Evolutionary conservation across 2,888 invertebrate genomes (phyloP).

Genomic region (Spialia ferax): DNA sequence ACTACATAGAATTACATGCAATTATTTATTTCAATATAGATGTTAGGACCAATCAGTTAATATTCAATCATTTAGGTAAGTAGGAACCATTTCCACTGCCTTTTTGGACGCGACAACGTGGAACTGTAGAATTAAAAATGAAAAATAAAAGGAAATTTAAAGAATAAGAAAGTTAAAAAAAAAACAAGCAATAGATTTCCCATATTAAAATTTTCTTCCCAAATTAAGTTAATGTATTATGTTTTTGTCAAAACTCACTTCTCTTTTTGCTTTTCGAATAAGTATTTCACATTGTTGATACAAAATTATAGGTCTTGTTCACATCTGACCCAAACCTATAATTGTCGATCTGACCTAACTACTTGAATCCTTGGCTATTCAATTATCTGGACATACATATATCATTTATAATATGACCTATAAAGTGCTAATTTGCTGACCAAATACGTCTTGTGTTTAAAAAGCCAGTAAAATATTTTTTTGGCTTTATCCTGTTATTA

Average conservation of each 20-base stretch:
- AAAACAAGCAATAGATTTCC: too few relatives aligned
- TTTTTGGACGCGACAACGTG: too few relatives aligned
- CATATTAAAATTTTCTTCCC: too few relatives aligned
- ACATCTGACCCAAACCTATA: slow-evolving; percentile 33
- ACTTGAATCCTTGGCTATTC: slow-evolving; percentile 32
- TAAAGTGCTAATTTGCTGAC: slow-evolving; percentile 29
- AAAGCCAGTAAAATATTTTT: too few relatives aligned
- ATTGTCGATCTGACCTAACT: slow-evolving; percentile 34
- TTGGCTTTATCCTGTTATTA: too few relatives aligned
- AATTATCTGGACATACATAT: slow-evolving; percentile 31
- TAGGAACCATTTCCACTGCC: too few relatives aligned
- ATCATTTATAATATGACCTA: slow-evolving; percentile 17
- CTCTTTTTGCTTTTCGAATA: too few relatives aligned
- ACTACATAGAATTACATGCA: not conserved
- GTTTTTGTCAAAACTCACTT: not conserved
- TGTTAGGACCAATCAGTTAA: slow-evolving; percentile 17
- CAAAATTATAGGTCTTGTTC: slow-evolving; percentile 29
- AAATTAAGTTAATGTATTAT: too few relatives aligned
- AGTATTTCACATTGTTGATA: slow-evolving; percentile 9
- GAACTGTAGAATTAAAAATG: too few relatives aligned
- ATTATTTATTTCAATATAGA: slow-evolving; percentile 13
- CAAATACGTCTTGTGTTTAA: slow-evolving; percentile 26
- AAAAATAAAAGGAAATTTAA: too few relatives aligned
- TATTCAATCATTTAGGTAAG: not conserved
- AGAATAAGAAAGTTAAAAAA: too few relatives aligned